These are phyloP conservation scores for Creontiades dilutus DNA, from an alignment of 2,888 invertebrate species.

Conservation along the genomic window DNA sequence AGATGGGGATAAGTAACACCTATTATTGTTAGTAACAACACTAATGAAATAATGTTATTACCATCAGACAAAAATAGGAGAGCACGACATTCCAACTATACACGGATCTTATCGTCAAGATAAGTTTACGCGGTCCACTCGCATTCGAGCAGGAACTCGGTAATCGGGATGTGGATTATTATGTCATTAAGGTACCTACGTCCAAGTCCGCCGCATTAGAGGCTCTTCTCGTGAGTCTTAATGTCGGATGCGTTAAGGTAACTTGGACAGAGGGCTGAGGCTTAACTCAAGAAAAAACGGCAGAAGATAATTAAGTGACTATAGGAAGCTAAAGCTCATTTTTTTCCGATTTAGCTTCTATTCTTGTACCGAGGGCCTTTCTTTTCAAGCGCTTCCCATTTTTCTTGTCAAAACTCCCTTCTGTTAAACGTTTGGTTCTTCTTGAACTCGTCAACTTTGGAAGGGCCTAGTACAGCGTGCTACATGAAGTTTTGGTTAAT, in stretches of 20 bases:
- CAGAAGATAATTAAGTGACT: conserved; percentile 16
- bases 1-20: too few species aligned
- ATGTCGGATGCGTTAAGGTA: conserved; percentile 20
- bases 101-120: neutral
- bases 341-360: neutral
- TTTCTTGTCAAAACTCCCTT: neutral
- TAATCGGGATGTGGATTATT: conserved; percentile 30
- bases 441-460: too few species aligned
- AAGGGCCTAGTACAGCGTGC: too few species aligned
- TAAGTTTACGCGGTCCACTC: neutral
- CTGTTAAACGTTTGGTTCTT: too few species aligned
- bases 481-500: too few species aligned
- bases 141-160: conserved; percentile 2
- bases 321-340: conserved; percentile 6
- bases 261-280: conserved; percentile 1
- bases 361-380: neutral
- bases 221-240: neutral
- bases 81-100: neutral
- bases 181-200: conserved; percentile 14
- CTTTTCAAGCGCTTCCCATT: neutral
- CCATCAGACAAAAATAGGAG: neutral
- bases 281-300: conserved; percentile 1
- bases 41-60: too few species aligned
- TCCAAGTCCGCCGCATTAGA: conserved; percentile 10
- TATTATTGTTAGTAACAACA: too few species aligned